phyloP scores from a whole-genome alignment of 2,113 vertebrate genomes.

The Silurus meridionalis region DNA sequence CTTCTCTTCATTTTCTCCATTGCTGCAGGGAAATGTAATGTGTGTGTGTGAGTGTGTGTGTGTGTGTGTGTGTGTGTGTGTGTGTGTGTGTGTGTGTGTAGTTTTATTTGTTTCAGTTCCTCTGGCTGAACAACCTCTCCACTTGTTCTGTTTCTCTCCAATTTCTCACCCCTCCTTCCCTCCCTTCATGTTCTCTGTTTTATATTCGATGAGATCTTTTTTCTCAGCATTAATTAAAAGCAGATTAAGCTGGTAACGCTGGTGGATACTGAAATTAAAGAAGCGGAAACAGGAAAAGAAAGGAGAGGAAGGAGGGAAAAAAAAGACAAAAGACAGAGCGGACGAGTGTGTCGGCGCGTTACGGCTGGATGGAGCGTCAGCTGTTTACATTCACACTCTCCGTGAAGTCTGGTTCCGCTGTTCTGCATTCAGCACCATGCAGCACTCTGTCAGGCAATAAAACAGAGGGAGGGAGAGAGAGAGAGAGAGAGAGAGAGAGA shows the following conservation, averaged over 20 bases:
- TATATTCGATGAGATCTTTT: constrained; percentile 39
- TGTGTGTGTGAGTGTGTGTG: constrained; percentile 17
- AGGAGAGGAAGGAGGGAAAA: background rate
- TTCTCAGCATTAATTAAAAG: constrained; percentile 59
- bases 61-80: constrained; percentile 9
- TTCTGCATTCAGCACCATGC: constrained; percentile 25
- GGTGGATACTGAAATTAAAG: constrained; percentile 33
- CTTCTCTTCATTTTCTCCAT: constrained; percentile 42
- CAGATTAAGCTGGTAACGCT: constrained; percentile 57
- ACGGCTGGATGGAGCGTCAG: constrained; percentile 32
- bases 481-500: background rate
- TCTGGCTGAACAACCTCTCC: constrained; percentile 22
- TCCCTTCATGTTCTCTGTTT: constrained; percentile 31
- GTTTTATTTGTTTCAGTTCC: constrained; percentile 9
- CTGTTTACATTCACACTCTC: constrained; percentile 35
- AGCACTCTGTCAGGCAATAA: constrained; percentile 15
- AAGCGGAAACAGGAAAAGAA: constrained; percentile 22
- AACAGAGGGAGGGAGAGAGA: background rate
- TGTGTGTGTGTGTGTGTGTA: background rate
- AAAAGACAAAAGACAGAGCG: background rate
- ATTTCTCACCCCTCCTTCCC: constrained; percentile 11
- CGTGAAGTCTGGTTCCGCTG: constrained; percentile 35
- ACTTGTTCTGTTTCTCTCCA: background rate
- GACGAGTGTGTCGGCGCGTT: constrained; percentile 19
- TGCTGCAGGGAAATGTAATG: background rate